Conservation (phyloP, 2,797 vertebrate genomes). For the Nannoperca australis region DNA sequence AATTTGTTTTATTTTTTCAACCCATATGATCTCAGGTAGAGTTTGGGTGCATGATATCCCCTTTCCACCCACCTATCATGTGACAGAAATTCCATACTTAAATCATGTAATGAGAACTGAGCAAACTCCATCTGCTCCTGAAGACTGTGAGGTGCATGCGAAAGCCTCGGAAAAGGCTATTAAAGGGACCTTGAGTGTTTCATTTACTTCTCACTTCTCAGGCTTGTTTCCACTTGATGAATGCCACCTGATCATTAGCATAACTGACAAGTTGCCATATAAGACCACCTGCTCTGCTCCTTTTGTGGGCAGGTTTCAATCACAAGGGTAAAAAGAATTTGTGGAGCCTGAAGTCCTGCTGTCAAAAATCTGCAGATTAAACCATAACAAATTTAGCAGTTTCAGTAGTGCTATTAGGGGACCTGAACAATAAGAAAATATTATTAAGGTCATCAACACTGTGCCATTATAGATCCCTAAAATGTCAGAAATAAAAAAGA, state of each 20-base stretch:
- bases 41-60: no score
- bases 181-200: neutral
- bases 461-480: neutral
- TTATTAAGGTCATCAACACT: neutral
- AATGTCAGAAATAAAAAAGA: neutral
- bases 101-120: neutral
- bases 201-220: neutral
- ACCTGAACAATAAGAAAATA: neutral
- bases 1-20: neutral
- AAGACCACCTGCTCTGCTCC: neutral
- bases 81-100: neutral
- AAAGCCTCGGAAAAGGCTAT: no score
- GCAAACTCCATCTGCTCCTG: neutral
- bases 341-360: neutral
- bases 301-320: neutral
- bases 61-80: neutral
- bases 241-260: neutral
- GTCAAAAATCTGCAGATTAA: neutral
- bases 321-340: neutral
- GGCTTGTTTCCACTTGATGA: no score
- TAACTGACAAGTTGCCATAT: neutral
- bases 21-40: neutral
- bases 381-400: neutral
- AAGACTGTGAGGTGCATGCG: no score
- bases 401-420: neutral